These are phyloP conservation scores for Steinernema khuongi DNA, from an alignment of 1,140 invertebrate genomes.

Conservation along the genomic window DNA sequence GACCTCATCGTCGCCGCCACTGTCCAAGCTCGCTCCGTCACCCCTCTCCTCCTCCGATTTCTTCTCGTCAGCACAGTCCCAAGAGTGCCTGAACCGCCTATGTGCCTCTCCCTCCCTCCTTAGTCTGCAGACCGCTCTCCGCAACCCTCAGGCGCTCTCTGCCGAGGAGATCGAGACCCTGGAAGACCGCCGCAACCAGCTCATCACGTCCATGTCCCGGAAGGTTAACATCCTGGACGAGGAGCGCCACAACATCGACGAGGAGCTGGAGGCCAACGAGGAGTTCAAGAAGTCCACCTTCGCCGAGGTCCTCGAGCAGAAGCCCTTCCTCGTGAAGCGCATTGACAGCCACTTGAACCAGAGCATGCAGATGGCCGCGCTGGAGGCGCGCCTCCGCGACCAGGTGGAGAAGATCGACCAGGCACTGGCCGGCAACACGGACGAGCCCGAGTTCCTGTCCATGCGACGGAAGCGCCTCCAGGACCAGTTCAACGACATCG, in stretches of 20 bases:
- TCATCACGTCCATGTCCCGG: conserved; percentile 8
- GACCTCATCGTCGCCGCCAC: not conserved
- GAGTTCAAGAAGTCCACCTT: not conserved
- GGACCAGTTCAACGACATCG: conserved; percentile 8
- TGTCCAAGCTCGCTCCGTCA: not conserved
- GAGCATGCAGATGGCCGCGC: not conserved
- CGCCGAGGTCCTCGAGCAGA: not conserved
- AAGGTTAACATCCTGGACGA: conserved; percentile 15
- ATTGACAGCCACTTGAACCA: not conserved
- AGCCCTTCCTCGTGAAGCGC: not conserved
- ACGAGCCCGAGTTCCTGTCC: not conserved
- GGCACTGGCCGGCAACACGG: not conserved
- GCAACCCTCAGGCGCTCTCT: not conserved
- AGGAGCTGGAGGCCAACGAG: conserved; percentile 18
- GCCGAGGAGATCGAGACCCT: conserved; percentile 13
- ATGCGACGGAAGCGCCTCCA: not conserved
- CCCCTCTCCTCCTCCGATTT: conserved; percentile 2
- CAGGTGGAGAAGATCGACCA: not conserved
- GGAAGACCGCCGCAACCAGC: not conserved
- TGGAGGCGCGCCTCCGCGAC: not conserved
- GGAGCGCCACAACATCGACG: not conserved
- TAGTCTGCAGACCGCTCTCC: conserved; percentile 10
- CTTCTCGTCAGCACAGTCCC: not conserved
- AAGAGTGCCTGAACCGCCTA: conserved; percentile 13
- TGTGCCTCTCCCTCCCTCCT: conserved; percentile 14